Conservation (phyloP, 2,113 vertebrate genomes). For the Phoxinus phoxinus region DNA sequence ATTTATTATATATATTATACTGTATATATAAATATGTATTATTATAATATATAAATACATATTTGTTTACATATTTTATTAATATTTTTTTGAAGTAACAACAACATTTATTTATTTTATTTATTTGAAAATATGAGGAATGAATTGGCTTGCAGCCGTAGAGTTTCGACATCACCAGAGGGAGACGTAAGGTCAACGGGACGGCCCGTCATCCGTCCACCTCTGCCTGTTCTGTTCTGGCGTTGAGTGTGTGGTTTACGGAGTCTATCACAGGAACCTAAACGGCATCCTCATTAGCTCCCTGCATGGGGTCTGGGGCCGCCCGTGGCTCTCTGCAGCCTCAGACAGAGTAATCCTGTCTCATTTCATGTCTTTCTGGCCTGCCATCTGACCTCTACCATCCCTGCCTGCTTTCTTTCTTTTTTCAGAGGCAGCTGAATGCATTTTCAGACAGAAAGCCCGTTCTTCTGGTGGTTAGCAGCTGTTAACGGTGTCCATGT, state of each 20-base stretch:
- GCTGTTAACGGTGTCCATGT: constrained; percentile 14
- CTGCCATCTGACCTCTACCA: neutral
- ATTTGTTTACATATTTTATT: too few relatives aligned
- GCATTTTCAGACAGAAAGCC: neutral
- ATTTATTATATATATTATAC: too few relatives aligned
- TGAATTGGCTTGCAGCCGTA: neutral
- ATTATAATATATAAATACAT: too few relatives aligned
- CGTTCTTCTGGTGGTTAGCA: constrained; percentile 11
- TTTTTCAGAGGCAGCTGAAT: neutral
- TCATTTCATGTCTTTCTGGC: neutral
- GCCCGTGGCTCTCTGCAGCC: neutral
- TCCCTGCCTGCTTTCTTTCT: neutral
- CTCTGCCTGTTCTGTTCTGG: neutral
- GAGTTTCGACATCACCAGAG: neutral
- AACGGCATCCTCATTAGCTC: constrained; percentile 15
- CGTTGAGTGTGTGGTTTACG: neutral
- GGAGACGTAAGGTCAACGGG: neutral
- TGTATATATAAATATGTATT: too few relatives aligned
- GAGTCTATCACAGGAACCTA: neutral
- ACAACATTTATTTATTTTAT: too few relatives aligned
- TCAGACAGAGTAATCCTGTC: constrained; percentile 29
- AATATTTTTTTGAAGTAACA: too few relatives aligned
- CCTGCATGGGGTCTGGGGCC: neutral
- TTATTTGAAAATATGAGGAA: neutral
- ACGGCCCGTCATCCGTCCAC: neutral